These are phyloP conservation scores for Abscondita cerata DNA, from an alignment of 2,888 invertebrate species.

Conservation along the genomic window DNA sequence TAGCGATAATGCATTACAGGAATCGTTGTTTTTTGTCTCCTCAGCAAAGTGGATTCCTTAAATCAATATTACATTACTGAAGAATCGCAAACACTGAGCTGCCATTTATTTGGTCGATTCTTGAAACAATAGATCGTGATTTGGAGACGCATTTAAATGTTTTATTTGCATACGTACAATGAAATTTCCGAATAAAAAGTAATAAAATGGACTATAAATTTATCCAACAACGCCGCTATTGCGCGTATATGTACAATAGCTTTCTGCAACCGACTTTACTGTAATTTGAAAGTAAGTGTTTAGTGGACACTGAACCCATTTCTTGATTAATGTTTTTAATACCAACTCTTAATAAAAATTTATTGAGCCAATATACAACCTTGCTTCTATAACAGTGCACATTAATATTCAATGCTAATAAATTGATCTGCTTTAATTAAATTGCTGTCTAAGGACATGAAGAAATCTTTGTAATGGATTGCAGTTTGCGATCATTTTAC, in stretches of 20 bases:
- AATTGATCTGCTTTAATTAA: too few species aligned
- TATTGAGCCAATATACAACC: constrained; percentile 4
- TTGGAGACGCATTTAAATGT: constrained; percentile 51
- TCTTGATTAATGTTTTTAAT: constrained; percentile 12
- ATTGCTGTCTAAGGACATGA: too few species aligned
- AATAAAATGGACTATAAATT: constrained; percentile 55
- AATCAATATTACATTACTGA: constrained; percentile 50
- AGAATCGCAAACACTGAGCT: constrained; percentile 41
- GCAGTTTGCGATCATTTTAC: too few species aligned
- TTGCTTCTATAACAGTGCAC: constrained; percentile 3
- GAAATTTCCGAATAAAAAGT: constrained; percentile 56
- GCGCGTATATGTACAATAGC: constrained; percentile 39
- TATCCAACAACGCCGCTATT: constrained; percentile 42
- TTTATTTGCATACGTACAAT: constrained; percentile 57
- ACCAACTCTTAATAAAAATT: constrained; percentile 12
- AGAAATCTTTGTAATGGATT: too few species aligned
- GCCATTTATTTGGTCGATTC: constrained; percentile 47
- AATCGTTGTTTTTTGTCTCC: constrained; percentile 46
- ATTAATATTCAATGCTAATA: constrained; percentile 10
- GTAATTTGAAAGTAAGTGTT: constrained; percentile 31
- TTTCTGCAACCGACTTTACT: constrained; percentile 17
- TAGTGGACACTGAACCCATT: constrained; percentile 12
- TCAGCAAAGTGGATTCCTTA: constrained; percentile 47
- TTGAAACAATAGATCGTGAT: constrained; percentile 52
- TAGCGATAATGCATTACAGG: constrained; percentile 49